Percentiles rank a stretch among this genome's conserved stretches.
Conservation (phyloP, 2,113 vertebrate species). For the Raphicerus campestris region DNA sequence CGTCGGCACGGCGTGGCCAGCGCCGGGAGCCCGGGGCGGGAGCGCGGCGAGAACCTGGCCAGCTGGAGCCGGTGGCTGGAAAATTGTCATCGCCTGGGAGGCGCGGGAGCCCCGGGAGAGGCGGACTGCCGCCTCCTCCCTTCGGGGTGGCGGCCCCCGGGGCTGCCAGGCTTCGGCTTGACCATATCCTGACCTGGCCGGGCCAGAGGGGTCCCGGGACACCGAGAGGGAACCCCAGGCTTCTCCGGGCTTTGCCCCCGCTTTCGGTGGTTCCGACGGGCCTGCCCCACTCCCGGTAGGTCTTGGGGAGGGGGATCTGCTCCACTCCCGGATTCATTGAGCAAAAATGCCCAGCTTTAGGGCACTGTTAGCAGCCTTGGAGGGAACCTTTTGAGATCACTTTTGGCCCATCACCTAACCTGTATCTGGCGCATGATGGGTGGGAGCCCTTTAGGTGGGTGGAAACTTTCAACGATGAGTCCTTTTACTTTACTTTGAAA, state of each 20-base stretch:
- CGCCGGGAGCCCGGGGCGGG: constrained; percentile 59
- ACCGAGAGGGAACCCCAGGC: neutral
- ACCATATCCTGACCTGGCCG: neutral
- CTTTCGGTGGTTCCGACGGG: constrained; percentile 68
- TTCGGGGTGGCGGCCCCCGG: constrained; percentile 30
- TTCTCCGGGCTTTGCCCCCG: neutral
- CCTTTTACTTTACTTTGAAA: constrained; percentile 20
- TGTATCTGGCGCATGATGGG: neutral
- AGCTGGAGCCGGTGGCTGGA: constrained; percentile 73
- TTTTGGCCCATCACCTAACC: neutral
- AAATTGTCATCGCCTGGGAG: constrained; percentile 71
- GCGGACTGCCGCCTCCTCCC: constrained; percentile 41
- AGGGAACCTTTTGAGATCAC: neutral
- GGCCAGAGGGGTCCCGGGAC: neutral
- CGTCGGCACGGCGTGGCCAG: constrained; percentile 44
- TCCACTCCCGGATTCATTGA: neutral
- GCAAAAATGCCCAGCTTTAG: neutral
- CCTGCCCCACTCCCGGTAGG: constrained; percentile 72
- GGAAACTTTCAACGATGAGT: neutral
- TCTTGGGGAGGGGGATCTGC: constrained; percentile 64
- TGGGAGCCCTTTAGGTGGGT: neutral
- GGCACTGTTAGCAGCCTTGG: neutral
- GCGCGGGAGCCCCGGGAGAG: constrained; percentile 60
- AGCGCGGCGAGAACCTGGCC: constrained; percentile 43
- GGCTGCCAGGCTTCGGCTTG: constrained; percentile 25